Conservation (phyloP, 2,113 vertebrate species). For the Tichodroma muraria region DNA sequence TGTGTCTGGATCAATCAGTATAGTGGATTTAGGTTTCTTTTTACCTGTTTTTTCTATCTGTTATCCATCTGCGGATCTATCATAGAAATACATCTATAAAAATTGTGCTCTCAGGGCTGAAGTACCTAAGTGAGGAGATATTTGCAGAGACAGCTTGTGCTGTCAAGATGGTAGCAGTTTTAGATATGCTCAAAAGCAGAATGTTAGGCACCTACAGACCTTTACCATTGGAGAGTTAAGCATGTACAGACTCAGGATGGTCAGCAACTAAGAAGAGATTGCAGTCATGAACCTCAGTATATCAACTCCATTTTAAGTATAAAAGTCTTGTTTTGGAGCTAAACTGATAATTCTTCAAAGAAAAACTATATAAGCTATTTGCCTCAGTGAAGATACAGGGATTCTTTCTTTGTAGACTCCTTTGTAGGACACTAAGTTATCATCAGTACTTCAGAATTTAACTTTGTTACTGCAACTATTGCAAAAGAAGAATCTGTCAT, state of each 20-base stretch:
- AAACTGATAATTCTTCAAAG: neutral
- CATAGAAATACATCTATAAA: neutral
- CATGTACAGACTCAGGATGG: neutral
- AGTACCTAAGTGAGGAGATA: neutral
- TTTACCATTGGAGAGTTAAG: neutral
- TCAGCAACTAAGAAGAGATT: neutral
- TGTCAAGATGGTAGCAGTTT: neutral
- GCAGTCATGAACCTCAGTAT: neutral
- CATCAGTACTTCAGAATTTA: neutral
- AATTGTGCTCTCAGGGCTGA: neutral
- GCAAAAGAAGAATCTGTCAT: neutral
- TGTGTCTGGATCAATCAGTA: neutral
- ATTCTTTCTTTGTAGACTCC: neutral
- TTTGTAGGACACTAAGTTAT: neutral
- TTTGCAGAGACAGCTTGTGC: neutral
- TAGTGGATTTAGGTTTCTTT: neutral
- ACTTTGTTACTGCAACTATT: neutral
- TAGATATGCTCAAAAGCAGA: neutral
- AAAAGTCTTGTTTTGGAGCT: neutral
- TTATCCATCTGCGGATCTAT: neutral
- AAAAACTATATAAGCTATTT: neutral
- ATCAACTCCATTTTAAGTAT: neutral
- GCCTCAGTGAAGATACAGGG: neutral
- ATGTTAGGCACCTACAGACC: neutral
- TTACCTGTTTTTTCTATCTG: neutral